These are phyloP conservation scores for Eleginops maclovinus DNA, from an alignment of 2,113 vertebrate genomes.

Conservation along the genomic window DNA sequence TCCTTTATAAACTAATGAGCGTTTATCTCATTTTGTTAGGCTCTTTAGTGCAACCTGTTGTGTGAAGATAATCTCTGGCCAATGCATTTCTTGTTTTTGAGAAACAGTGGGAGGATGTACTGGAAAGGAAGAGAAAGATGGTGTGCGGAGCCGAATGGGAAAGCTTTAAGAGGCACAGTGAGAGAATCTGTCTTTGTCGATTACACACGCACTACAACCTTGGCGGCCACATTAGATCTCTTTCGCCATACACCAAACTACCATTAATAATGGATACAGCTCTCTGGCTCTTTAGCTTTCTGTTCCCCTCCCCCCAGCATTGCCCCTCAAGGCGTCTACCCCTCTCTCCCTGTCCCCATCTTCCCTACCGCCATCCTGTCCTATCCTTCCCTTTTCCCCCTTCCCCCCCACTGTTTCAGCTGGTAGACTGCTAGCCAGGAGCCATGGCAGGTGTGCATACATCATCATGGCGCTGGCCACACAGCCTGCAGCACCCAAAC, in stretches of 20 bases:
- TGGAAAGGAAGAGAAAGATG: conserved; percentile 4
- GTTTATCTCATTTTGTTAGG: conserved; percentile 15
- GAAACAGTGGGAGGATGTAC: background rate
- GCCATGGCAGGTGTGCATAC: conserved; percentile 76
- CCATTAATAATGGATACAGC: conserved; percentile 85
- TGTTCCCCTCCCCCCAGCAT: conserved; percentile 52
- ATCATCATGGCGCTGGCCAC: conserved; percentile 70
- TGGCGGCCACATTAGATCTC: conserved; percentile 83
- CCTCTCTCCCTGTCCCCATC: conserved; percentile 25
- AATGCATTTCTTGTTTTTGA: conserved; percentile 7
- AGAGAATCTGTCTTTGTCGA: conserved; percentile 71
- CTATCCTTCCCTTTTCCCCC: background rate
- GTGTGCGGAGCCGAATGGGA: conserved; percentile 28
- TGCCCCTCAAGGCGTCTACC: conserved; percentile 64
- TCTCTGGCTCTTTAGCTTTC: conserved; percentile 72
- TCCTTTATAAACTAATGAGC: conserved; percentile 39
- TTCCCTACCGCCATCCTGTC: conserved; percentile 51
- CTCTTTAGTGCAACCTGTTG: conserved; percentile 47
- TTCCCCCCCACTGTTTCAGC: conserved; percentile 56
- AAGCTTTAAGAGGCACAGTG: conserved; percentile 57
- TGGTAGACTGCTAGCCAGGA: conserved; percentile 62
- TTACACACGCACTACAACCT: conserved; percentile 74
- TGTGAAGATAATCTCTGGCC: conserved; percentile 33
- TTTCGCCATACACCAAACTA: conserved; percentile 79
- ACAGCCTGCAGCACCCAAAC: conserved; percentile 71